These are phyloP conservation scores for Pogonophryne albipinna DNA, from an alignment of 2,797 vertebrate species.

Conservation along the genomic window DNA sequence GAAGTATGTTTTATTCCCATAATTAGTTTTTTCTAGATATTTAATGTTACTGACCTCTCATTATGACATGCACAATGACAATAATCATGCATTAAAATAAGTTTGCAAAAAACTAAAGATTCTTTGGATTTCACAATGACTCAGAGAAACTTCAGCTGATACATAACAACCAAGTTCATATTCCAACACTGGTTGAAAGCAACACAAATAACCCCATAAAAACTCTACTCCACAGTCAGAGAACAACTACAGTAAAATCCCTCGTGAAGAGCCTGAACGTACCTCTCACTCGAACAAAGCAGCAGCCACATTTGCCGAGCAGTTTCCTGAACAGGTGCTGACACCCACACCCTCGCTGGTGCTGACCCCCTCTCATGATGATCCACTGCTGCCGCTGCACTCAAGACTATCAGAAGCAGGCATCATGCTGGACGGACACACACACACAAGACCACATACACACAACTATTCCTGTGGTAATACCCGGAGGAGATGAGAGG, in stretches of 20 bases:
- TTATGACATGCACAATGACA: neutral
- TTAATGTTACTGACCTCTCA: neutral
- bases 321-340: conserved; percentile 91
- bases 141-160: neutral
- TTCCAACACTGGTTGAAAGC: neutral
- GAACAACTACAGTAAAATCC: conserved; percentile 1
- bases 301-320: conserved; percentile 91
- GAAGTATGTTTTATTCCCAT: no score
- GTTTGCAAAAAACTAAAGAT: neutral
- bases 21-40: neutral
- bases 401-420: conserved; percentile 53
- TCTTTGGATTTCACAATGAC: neutral
- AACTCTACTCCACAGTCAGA: neutral
- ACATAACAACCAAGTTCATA: neutral
- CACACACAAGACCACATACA: conserved; percentile 1
- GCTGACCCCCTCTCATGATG: conserved; percentile 89
- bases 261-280: conserved; percentile 63
- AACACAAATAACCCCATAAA: neutral
- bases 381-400: conserved; percentile 69
- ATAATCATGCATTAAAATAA: neutral
- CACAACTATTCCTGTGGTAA: conserved; percentile 50
- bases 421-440: conserved; percentile 59
- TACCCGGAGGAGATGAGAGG: conserved; percentile 28
- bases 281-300: conserved; percentile 88
- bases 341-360: conserved; percentile 88